Evolutionary conservation across 2,113 vertebrate species (phyloP).

Genomic region (Psilopogon haemacephalus): DNA sequence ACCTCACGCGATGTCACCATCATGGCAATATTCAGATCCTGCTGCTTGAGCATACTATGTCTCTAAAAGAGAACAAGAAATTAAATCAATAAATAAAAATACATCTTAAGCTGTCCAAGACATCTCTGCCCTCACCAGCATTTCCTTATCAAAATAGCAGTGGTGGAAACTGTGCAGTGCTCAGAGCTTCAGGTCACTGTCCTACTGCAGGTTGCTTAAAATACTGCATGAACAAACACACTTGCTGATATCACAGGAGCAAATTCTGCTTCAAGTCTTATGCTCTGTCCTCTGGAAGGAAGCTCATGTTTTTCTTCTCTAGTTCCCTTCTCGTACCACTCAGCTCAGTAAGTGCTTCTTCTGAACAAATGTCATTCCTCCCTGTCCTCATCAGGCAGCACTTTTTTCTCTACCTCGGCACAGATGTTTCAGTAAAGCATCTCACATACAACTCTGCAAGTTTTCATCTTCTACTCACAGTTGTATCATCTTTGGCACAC

Average conservation of each 20-base stretch:
- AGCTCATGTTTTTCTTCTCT: background rate
- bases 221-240: background rate
- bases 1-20: conserved; percentile 94
- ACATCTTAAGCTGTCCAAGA: background rate
- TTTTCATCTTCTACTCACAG: background rate
- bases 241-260: background rate
- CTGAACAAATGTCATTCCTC: fast-evolving
- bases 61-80: conserved; percentile 72
- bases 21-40: conserved; percentile 89
- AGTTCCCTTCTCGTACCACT: background rate
- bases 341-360: background rate
- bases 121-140: background rate
- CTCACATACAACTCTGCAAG: background rate
- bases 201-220: background rate
- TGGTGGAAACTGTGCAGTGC: background rate
- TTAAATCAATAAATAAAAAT: background rate
- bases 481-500: background rate
- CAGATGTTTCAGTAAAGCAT: background rate
- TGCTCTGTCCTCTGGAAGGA: background rate
- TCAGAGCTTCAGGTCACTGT: background rate
- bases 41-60: conserved; percentile 90
- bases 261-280: background rate
- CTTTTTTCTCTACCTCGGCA: background rate
- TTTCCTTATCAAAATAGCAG: background rate
- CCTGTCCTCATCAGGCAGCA: background rate